Evolutionary conservation across 2,888 invertebrate species (phyloP), one percentile per base, ranked within the genome.

Genomic region (Stenodera caucasica): DNA sequence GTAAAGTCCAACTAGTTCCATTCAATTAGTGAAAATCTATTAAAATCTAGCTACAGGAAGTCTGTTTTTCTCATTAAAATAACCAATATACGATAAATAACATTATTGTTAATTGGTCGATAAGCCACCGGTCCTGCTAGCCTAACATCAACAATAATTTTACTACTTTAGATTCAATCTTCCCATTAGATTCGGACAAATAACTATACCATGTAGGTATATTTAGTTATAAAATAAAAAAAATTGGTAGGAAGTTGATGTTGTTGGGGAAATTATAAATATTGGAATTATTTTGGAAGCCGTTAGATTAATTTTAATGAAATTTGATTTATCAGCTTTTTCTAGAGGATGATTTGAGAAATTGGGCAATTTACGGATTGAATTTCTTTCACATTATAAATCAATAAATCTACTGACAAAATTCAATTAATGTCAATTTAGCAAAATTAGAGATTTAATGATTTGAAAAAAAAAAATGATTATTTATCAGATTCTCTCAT

Each of bases 361-460:
- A 58, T 58, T 58, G 49, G 53, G 45, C 58, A 53, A 54, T 58
- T 35, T 30, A 29, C 18, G 26, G 53, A 53, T 58, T 54, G 15
- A 32, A 35, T 52, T 15, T 58, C 58, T 45, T 32, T 23, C 30
- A 49, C 49, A 54, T 58, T 60, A 60, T 60, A 49, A 57, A 49
- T 32, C 60, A 53, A 60, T 60, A 60, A 60, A 57, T 57, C 29
- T 59, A 37, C 15, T 51, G 14, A 35, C 35, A 35, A 12, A 18
- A 52, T 55, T 59, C 59, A 59, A 59, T 59, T 59, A 59, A 59
- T 51, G 59, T 59, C 55, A 55, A 55, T 49, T 52, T 55, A 49
- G 51, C 14, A 58, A 14, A 58, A 15, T 15, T 40, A 40, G 37
- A n/a, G n/a, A n/a, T n/a, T n/a, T n/a, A n/a, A n/a, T n/a, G n/a